Percentiles rank a stretch among this genome's conserved stretches.
phyloP scores from a whole-genome alignment of 2,797 vertebrate genomes.

The Hephaestus fuliginosus region DNA sequence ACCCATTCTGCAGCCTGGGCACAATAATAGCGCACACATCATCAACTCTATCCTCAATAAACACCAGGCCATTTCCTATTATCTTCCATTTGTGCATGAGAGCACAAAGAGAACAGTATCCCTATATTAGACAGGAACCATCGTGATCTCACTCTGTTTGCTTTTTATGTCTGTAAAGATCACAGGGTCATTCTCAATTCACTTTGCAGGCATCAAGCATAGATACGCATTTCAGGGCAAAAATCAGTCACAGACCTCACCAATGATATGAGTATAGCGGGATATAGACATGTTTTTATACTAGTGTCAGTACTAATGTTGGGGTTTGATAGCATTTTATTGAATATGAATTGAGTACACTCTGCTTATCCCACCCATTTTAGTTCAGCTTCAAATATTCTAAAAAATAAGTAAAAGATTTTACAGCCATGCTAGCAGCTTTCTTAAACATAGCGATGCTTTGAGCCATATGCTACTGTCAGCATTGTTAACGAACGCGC shows the following conservation, averaged over 20 bases:
- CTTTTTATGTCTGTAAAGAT: background rate
- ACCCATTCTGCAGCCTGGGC: constrained; percentile 26
- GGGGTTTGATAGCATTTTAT: background rate
- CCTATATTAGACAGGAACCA: constrained; percentile 6
- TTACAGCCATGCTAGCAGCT: background rate
- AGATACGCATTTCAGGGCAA: background rate
- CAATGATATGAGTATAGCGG: background rate
- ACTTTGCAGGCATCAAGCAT: constrained; percentile 13
- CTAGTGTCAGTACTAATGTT: background rate
- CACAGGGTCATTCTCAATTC: constrained; percentile 9
- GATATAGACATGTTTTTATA: background rate
- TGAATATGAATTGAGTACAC: background rate
- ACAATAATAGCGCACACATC: constrained; percentile 29
- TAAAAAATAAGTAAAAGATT: background rate
- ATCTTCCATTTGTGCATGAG: constrained; percentile 18
- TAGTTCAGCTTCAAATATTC: background rate
- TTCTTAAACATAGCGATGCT: background rate
- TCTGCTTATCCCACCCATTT: background rate
- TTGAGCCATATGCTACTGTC: background rate
- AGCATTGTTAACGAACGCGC: background rate
- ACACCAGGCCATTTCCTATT: constrained; percentile 27
- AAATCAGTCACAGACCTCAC: constrained; percentile 7
- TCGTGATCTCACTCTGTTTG: background rate
- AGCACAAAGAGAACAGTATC: constrained; percentile 3
- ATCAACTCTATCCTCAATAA: constrained; percentile 34